Percentiles rank a stretch among this genome's conserved stretches.
Evolutionary conservation across 2,797 vertebrate species (phyloP).

Genomic region (Pangasius larnaudii): DNA sequence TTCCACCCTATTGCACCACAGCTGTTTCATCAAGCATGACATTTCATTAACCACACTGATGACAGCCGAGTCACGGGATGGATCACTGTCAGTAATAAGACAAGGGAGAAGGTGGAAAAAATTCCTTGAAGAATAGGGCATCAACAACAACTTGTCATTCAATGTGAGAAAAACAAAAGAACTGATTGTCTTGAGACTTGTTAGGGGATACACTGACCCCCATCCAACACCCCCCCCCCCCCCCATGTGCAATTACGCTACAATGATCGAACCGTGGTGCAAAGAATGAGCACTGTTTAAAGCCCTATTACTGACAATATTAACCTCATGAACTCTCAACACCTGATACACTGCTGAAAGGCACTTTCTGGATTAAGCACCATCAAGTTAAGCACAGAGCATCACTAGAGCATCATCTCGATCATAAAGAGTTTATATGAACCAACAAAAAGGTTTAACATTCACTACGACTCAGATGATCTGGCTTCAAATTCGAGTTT

Average conservation of each 20-base stretch:
- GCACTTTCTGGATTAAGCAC: background rate
- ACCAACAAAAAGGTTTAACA: background rate
- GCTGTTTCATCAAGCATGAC: slow-evolving; percentile 32
- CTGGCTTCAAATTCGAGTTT: background rate
- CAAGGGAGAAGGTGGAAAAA: slow-evolving; percentile 13
- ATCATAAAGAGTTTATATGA: background rate
- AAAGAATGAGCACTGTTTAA: background rate
- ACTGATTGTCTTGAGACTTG: slow-evolving; percentile 1
- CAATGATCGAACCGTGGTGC: background rate
- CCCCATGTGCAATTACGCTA: background rate
- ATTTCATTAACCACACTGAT: slow-evolving; percentile 18
- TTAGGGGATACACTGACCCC: background rate
- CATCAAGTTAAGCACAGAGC: background rate
- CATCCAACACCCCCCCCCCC: background rate
- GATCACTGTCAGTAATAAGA: slow-evolving; percentile 31
- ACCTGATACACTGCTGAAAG: background rate
- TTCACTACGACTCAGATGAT: background rate
- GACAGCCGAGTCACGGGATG: slow-evolving; percentile 7
- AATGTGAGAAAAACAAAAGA: background rate
- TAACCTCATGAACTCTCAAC: slow-evolving; percentile 1
- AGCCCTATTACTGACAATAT: background rate
- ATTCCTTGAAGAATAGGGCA: slow-evolving; percentile 7
- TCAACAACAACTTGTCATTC: slow-evolving; percentile 12
- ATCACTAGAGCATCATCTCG: background rate
- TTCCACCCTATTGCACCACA: background rate